phyloP scores from a whole-genome alignment of 2,797 vertebrate species.

The Nannoperca australis region DNA sequence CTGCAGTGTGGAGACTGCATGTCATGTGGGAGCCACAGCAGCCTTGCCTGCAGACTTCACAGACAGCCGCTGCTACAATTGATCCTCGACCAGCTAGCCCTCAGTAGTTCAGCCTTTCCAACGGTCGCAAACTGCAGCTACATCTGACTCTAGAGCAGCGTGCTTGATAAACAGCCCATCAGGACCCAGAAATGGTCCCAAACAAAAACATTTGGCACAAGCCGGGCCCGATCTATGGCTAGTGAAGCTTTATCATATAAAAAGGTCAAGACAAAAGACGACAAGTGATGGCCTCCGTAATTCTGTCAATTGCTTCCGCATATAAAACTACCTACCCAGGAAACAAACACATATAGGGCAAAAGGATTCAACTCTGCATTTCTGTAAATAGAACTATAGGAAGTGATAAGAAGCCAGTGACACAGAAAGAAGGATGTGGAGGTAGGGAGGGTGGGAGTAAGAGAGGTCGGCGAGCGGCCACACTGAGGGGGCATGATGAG shows the following conservation, averaged over 20 bases:
- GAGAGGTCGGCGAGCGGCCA: constrained; percentile 78
- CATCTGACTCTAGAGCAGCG: constrained; percentile 60
- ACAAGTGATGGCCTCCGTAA: constrained; percentile 16
- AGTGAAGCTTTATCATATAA: constrained; percentile 36
- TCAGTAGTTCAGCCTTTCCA: constrained; percentile 65
- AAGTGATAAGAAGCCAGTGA: constrained; percentile 51
- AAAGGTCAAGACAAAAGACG: constrained; percentile 46
- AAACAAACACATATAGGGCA: constrained; percentile 31
- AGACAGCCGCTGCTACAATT: constrained; percentile 81
- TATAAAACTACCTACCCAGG: constrained; percentile 14
- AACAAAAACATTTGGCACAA: constrained; percentile 59
- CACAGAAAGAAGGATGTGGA: constrained; percentile 56
- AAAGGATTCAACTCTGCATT: constrained; percentile 32
- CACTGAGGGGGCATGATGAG: constrained; percentile 74
- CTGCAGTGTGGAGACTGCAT: constrained; percentile 83
- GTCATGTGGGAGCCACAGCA: constrained; percentile 84
- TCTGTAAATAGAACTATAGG: constrained; percentile 56
- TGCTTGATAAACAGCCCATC: constrained; percentile 59
- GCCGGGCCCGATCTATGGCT: constrained; percentile 29
- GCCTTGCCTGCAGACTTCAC: constrained; percentile 81
- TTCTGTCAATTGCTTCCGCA: constrained; percentile 32
- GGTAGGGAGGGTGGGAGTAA: constrained; percentile 54
- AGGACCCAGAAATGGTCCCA: constrained; percentile 47
- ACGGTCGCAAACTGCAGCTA: constrained; percentile 49
- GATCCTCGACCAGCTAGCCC: constrained; percentile 77